Percentiles rank a stretch among this genome's conserved stretches.
phyloP scores from a whole-genome alignment of 2,797 vertebrate genomes.

The Malacoraja senta region DNA sequence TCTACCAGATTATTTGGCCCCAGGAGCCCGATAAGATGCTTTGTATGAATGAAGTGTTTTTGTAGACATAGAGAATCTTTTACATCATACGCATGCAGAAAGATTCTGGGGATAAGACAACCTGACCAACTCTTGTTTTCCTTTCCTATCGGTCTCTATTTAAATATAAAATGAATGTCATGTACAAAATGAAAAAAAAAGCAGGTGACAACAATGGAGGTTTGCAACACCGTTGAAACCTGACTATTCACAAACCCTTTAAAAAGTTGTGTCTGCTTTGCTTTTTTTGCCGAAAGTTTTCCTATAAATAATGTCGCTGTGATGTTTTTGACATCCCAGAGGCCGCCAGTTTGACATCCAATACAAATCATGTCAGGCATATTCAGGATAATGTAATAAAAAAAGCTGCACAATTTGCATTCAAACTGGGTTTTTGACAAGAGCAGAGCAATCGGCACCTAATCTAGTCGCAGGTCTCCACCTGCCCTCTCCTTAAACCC shows the following conservation, averaged over 20 bases:
- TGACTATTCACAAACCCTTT: not conserved
- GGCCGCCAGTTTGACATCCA: conserved; percentile 75
- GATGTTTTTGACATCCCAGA: conserved; percentile 60
- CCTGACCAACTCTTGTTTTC: not conserved
- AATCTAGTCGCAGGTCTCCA: conserved; percentile 78
- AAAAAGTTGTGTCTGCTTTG: not conserved
- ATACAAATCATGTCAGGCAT: conserved; percentile 83
- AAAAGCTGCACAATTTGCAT: conserved; percentile 86
- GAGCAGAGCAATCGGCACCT: conserved; percentile 89
- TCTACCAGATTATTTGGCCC: conserved; percentile 27
- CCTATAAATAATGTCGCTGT: not conserved
- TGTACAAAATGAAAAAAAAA: not conserved
- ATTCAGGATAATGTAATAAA: conserved; percentile 83
- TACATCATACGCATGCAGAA: not conserved
- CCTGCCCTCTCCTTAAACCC: conserved; percentile 86
- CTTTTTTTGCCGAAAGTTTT: not conserved
- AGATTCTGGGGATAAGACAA: not conserved
- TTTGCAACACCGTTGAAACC: not conserved
- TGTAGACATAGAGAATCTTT: not conserved
- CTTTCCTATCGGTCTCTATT: too few relatives aligned
- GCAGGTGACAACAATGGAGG: not conserved
- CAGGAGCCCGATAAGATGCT: not conserved
- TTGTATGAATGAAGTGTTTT: not conserved
- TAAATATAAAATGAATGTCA: not conserved
- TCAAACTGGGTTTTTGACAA: conserved; percentile 92